Conservation (phyloP, 2,888 invertebrate genomes). For the Perizoma affinitatum region DNA sequence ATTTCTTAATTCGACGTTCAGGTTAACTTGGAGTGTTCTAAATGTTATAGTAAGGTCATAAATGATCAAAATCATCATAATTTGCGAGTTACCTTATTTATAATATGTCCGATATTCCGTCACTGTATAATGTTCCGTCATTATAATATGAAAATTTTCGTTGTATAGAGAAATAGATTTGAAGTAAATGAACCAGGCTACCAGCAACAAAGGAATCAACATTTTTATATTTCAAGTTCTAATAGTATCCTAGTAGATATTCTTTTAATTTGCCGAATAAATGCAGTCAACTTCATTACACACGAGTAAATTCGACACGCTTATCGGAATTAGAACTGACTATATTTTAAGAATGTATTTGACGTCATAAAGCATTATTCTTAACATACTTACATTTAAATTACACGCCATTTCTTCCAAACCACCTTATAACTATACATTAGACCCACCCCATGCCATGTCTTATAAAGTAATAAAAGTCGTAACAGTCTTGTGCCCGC, state of each 20-base stretch:
- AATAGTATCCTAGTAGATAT: too few species aligned
- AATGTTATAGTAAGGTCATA: background rate
- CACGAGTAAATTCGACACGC: too few species aligned
- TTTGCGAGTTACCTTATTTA: too few species aligned
- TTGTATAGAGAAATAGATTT: background rate
- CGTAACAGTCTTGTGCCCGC: slow-evolving; percentile 30
- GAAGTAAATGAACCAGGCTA: too few species aligned
- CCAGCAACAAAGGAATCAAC: too few species aligned
- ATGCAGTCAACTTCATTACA: too few species aligned
- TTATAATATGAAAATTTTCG: background rate
- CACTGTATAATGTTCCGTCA: too few species aligned
- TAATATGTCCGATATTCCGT: too few species aligned
- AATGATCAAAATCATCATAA: background rate
- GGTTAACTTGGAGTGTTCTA: slow-evolving; percentile 8
- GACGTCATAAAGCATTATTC: background rate
- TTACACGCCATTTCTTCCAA: slow-evolving; percentile 3
- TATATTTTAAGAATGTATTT: too few species aligned
- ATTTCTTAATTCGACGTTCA: slow-evolving; percentile 15
- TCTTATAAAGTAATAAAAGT: slow-evolving; percentile 25
- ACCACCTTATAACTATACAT: background rate
- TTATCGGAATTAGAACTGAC: too few species aligned
- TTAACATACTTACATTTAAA: background rate
- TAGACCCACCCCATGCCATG: slow-evolving; percentile 14
- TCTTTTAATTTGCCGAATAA: too few species aligned
- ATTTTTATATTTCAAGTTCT: too few species aligned